Evolutionary conservation across 2,113 vertebrate genomes (phyloP), one percentile per base, ranked within the genome.

Genomic region (Dryoscopus gambensis): DNA sequence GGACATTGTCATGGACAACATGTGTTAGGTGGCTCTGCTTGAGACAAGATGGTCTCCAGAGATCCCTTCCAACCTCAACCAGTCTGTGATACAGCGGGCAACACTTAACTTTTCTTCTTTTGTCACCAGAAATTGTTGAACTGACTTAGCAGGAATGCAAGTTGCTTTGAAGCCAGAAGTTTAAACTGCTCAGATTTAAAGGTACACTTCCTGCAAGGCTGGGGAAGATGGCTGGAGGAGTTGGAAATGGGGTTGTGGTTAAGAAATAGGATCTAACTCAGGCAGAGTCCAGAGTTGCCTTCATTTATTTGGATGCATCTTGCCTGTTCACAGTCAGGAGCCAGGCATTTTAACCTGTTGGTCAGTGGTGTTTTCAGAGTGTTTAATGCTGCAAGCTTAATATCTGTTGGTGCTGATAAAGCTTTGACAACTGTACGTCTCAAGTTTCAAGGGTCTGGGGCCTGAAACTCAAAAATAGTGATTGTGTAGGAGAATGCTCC

Each of bases 71-170:
- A 49, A 10, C 30, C 24, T 74, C 64, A 73, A 15, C 19, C 28
- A 44, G 44, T 63, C 30, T 68, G 24, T 70, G 25, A 15, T 69
- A 27, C n/a, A 3, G 11, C 42, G 27, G n/a, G 49, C 67, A 88
- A 65, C 44, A 44, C 56, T 77, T 89, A 93, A 83, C 63, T 77
- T 62, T 28, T 87, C 50, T 93, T 94, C 87, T 94, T 84, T 85
- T 87, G 79, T 93, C 62, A 83, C 79, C 79, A 93, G 91, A 92
- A 93, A 68, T 76, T 79, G 71, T 93, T 88, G 79, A 93, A 82
- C 70, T 95, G 86, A 69, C 59, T 84, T 90, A 88, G 63, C 76
- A 95, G 93, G 86, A 83, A 44, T 88, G 84, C 59, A 85, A 40
- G 76, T 73, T 86, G 67, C 44, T 90, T 80, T 64, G 89, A 86